Evolutionary conservation across 23 tunicate genomes (phyloP).

Genomic region (Trididemnum nubilum): DNA sequence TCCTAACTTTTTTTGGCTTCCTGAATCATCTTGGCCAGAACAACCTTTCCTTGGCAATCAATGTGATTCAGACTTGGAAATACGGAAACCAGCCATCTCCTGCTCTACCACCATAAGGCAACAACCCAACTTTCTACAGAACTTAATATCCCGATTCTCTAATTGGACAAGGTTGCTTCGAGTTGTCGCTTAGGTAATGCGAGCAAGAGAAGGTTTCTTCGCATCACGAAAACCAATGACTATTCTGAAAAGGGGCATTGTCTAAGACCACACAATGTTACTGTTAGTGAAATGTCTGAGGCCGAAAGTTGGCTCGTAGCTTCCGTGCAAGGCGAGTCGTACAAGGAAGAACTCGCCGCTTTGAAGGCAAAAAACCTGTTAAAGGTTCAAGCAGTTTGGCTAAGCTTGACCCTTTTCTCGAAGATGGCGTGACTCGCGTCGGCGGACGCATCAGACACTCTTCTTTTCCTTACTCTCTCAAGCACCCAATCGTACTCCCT

Average conservation of each 20-base stretch:
- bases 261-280: neutral
- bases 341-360: neutral
- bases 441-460: conserved; percentile 24
- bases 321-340: conserved; percentile 10
- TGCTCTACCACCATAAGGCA: neutral
- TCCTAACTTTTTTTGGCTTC: conserved; percentile 48
- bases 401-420: conserved; percentile 31
- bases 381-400: conserved; percentile 10
- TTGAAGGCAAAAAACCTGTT: conserved; percentile 8
- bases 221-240: neutral
- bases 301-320: conserved; percentile 26
- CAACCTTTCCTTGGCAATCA: conserved; percentile 27
- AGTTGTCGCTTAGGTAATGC: conserved; percentile 24
- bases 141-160: conserved; percentile 6
- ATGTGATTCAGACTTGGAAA: conserved; percentile 30
- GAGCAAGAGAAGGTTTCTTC: neutral
- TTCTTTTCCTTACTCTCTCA: conserved; percentile 24
- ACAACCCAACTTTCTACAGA: neutral
- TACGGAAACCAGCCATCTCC: conserved; percentile 10
- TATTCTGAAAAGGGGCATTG: neutral
- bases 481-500: conserved; percentile 43
- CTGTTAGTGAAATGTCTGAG: conserved; percentile 12
- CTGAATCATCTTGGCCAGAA: conserved; percentile 36
- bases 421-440: conserved; percentile 25
- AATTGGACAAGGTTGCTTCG: conserved; percentile 23